Percentiles rank a stretch among this genome's conserved stretches.
Evolutionary conservation across 1,140 invertebrate genomes (phyloP).

Genomic region (Pseudomyrmex gracilis): DNA sequence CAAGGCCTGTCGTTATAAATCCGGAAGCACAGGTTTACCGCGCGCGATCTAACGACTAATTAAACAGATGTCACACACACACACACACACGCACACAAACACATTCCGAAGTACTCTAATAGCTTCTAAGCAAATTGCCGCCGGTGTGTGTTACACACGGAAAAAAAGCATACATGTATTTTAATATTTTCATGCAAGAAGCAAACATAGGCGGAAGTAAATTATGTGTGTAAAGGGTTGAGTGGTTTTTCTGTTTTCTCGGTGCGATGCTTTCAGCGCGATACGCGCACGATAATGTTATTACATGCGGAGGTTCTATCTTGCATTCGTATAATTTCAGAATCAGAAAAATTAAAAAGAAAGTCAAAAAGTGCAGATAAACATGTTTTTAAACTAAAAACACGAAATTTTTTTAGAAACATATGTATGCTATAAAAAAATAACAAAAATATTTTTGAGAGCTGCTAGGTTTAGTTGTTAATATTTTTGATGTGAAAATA

Average conservation of each 20-base stretch:
- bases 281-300: background rate
- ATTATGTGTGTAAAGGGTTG: too few species aligned
- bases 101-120: background rate
- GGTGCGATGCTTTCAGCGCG: background rate
- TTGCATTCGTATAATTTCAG: background rate
- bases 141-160: background rate
- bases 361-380: too few species aligned
- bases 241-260: too few species aligned
- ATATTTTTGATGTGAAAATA: too few species aligned
- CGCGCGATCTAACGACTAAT: background rate
- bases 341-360: too few species aligned
- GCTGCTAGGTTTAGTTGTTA: too few species aligned
- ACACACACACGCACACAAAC: too few species aligned
- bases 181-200: constrained; percentile 27
- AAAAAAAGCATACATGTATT: background rate
- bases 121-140: constrained; percentile 27
- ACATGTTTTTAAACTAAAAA: too few species aligned
- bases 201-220: background rate
- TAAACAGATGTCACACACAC: background rate
- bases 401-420: too few species aligned
- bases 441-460: too few species aligned
- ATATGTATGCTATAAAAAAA: too few species aligned
- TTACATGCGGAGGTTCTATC: background rate
- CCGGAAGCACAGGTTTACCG: constrained; percentile 30
- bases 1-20: constrained; percentile 29